Percentiles rank a stretch among this genome's conserved stretches.
Evolutionary conservation across 2,797 vertebrate species (phyloP).

Genomic region (Ctenochaetus hawaiiensis): DNA sequence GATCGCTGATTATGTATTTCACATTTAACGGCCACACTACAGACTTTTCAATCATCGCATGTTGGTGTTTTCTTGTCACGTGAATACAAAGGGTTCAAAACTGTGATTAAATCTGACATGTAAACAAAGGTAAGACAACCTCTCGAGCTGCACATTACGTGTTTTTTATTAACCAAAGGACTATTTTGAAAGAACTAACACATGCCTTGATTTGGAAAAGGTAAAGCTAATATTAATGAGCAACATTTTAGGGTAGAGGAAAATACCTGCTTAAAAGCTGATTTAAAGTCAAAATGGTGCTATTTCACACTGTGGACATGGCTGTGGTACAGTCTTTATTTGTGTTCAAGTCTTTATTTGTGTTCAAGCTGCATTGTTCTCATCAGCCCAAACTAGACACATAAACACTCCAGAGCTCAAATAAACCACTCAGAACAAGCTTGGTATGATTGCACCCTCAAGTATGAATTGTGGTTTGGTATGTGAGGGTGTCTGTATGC

Average conservation of each 20-base stretch:
- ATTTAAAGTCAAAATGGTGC: too few relatives aligned
- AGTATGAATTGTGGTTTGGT: slow-evolving; percentile 42
- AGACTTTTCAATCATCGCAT: too few relatives aligned
- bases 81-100: too few relatives aligned
- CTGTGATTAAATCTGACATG: too few relatives aligned
- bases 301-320: neutral
- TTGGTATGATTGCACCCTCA: slow-evolving; percentile 24
- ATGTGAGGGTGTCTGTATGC: slow-evolving; percentile 51
- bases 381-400: neutral
- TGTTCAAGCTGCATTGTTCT: slow-evolving; percentile 25
- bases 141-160: too few relatives aligned
- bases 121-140: too few relatives aligned
- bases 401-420: slow-evolving; percentile 26
- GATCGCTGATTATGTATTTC: too few relatives aligned
- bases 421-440: slow-evolving; percentile 37
- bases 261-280: neutral
- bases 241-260: neutral
- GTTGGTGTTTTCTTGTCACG: too few relatives aligned
- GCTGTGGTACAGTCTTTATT: neutral
- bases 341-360: slow-evolving; percentile 9
- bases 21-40: too few relatives aligned
- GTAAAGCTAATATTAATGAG: neutral
- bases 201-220: neutral
- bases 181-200: too few relatives aligned
- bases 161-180: too few relatives aligned